Percentiles rank a stretch among this genome's conserved stretches.
Conservation (phyloP, 2,888 invertebrate genomes). For the Lampropteryx suffumata region DNA sequence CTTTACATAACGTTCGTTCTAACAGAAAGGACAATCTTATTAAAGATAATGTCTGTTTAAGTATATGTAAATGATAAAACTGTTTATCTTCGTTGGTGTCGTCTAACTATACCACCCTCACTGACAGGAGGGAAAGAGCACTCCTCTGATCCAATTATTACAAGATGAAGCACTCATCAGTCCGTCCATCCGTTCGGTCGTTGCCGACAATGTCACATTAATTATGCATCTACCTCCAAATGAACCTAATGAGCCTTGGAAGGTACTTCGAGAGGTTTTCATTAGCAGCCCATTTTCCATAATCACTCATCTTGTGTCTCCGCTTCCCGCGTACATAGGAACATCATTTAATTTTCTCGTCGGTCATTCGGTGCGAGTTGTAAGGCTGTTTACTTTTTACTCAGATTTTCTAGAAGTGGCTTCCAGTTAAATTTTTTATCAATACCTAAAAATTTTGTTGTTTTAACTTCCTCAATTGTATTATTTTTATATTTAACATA, state of each 20-base stretch:
- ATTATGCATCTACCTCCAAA: conserved; percentile 18
- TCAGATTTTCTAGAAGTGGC: too few relatives aligned
- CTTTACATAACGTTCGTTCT: too few relatives aligned
- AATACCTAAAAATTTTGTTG: too few relatives aligned
- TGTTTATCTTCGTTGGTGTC: neutral
- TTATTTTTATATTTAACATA: too few relatives aligned
- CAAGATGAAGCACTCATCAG: conserved; percentile 21
- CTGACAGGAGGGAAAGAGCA: neutral
- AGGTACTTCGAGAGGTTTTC: conserved; percentile 14
- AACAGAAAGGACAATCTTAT: too few relatives aligned
- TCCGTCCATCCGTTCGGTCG: neutral
- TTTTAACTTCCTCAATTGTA: too few relatives aligned
- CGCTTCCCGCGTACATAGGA: neutral
- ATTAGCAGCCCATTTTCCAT: conserved; percentile 7
- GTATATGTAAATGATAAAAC: conserved; percentile 1
- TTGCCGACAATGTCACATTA: conserved; percentile 11
- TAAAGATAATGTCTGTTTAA: neutral
- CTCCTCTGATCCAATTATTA: conserved; percentile 19
- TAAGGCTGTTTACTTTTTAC: too few relatives aligned
- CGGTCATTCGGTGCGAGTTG: neutral
- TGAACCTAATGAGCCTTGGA: conserved; percentile 13
- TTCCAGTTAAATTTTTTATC: too few relatives aligned
- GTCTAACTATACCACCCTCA: neutral
- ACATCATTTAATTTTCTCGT: neutral
- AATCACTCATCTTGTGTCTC: conserved; percentile 3